phyloP scores from a whole-genome alignment of 2,797 vertebrate species.

The Rhinella marina region DNA sequence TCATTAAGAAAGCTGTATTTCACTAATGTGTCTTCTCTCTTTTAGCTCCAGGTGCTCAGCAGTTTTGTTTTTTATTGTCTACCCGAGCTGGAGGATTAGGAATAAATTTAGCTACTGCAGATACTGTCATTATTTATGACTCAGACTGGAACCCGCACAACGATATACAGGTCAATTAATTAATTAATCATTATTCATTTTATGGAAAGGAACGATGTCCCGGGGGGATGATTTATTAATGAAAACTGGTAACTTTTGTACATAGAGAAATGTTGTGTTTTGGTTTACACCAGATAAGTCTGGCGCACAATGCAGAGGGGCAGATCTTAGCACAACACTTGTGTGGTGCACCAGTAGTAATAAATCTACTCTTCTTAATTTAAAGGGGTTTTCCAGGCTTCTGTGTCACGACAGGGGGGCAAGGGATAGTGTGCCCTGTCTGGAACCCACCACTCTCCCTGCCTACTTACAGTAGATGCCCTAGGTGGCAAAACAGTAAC shows the following conservation, averaged over 20 bases:
- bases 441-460: too few relatives aligned
- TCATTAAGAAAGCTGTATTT: not conserved
- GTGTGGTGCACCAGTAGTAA: not conserved
- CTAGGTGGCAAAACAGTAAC: too few relatives aligned
- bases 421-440: too few relatives aligned
- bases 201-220: not conserved
- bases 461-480: too few relatives aligned
- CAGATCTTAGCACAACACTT: too few relatives aligned
- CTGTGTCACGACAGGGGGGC: too few relatives aligned
- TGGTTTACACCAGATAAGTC: not conserved
- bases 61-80: constrained; percentile 96
- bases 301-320: not conserved
- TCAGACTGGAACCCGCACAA: constrained; percentile 99
- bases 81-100: constrained; percentile 94
- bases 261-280: not conserved
- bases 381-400: too few relatives aligned
- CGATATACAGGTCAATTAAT: constrained; percentile 87
- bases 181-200: constrained; percentile 17
- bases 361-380: not conserved
- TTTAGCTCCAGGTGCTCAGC: constrained; percentile 93
- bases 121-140: constrained; percentile 97
- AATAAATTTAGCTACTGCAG: constrained; percentile 94
- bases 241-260: not conserved
- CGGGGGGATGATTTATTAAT: not conserved
- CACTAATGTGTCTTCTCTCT: not conserved